Evolutionary conservation across 2,113 vertebrate species (phyloP).

Genomic region (Seriola dumerili): DNA sequence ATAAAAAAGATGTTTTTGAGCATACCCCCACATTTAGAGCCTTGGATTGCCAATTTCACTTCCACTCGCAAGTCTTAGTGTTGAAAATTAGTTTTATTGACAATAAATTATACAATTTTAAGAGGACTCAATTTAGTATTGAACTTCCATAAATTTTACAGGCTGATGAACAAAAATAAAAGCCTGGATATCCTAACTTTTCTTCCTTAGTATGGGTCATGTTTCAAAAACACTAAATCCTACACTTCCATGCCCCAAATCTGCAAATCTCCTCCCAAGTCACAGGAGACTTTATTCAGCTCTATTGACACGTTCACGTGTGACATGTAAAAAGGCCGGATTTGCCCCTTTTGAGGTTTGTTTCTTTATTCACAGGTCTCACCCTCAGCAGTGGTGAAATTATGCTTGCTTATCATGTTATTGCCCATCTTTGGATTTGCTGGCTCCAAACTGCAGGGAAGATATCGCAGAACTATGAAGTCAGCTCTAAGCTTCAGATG

Average conservation of each 20-base stretch:
- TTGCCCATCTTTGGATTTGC: too few relatives aligned
- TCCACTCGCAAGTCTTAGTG: too few relatives aligned
- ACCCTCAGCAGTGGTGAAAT: background rate
- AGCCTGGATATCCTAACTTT: background rate
- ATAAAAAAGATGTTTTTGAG: too few relatives aligned
- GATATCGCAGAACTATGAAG: background rate
- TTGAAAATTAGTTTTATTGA: too few relatives aligned
- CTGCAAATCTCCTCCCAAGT: background rate
- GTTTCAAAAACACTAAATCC: background rate
- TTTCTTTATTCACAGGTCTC: background rate
- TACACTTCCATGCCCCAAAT: background rate
- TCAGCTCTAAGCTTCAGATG: conserved; percentile 2
- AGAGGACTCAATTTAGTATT: background rate
- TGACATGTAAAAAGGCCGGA: background rate
- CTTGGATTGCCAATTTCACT: too few relatives aligned
- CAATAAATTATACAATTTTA: too few relatives aligned
- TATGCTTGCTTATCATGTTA: background rate
- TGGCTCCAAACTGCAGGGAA: background rate
- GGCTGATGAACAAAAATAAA: background rate
- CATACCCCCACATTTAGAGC: too few relatives aligned
- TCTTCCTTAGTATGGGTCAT: background rate
- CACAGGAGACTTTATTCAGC: background rate
- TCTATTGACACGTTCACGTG: background rate
- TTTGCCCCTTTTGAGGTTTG: background rate
- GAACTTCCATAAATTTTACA: background rate